Base-by-base conservation (phyloP, 2,888 invertebrate species). In the Synanthedon myopaeformis region DNA sequence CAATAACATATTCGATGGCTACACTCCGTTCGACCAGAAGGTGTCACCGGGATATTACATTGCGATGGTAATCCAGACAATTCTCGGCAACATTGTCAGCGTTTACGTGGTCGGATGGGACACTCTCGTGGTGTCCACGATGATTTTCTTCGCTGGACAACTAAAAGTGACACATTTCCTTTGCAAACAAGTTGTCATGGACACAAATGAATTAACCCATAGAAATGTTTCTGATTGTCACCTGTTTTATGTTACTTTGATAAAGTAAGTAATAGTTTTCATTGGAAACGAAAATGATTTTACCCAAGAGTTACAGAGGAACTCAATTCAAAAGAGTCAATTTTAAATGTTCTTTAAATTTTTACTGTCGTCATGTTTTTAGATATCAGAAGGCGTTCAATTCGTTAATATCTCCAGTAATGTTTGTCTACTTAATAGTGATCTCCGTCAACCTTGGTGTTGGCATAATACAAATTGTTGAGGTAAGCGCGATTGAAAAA, bases 71-170 rank as follows among this genome's bases (percentile, higher is more conserved):
- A 66, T 77, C 41, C 79, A 82, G 57, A 75, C 73, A 2, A 42
- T 78, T 1, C 55, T 77, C 6, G 80, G 78, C 10, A 54, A 73
- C 19, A 59, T 71, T 41, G 68, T 76, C n/a, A 76, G 74, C 51
- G 60, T 65, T 0, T 79, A 76, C 52, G 65, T 81, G 3, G 62
- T 79, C 5, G 64, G 66, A 12, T 82, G 81, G 82, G 82, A 82
- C 53, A 74, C 75, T 42, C 61, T 74, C 5, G 73, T 75, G 0
- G 66, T 75, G 0, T 63, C 78, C 0, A 67, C 76, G 4, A 78
- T 82, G 80, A 78, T 82, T 54, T 81, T 79, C 57, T 76, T 80
- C 51, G 67, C 74, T 41, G 81, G 79, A n/a, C 82, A 82, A 57
- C 61, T 82, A 41, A 72, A 63, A 54, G 66, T 79, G 10, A 63